Base-by-base conservation (phyloP, 1,140 invertebrate species). In the Popillia japonica region DNA sequence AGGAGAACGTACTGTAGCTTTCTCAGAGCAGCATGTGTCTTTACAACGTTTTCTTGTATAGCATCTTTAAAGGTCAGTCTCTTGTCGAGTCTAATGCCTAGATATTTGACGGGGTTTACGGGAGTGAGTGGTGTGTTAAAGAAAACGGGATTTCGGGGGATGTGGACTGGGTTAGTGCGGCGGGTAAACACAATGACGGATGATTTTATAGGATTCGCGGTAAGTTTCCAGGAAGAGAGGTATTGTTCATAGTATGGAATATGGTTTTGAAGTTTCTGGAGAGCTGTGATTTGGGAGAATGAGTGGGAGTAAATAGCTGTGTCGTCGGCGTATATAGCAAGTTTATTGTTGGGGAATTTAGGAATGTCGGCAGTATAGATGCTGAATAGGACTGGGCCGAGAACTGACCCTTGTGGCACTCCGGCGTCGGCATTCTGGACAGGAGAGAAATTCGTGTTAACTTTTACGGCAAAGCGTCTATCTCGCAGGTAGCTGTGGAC, bases 171-270 rank as follows among this genome's bases (percentile, higher is more conserved):
- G 23, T n/a, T 3, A 0, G 2, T 61, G 3, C 22, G 8, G 20
- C 74, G 23, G 0, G 72, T 34, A 14, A 77, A 74, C 6, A 76
- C n/a, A 11, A 77, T 73, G n/a, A 72, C 20, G 44, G 72, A 72
- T 6, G 79, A 76, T 82, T 85, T 85, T 22, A 40, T 10, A n/a
- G 83, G 40, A 55, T 85, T 84, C 3, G 82, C 64, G 74, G 61
- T 75, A 9, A 85, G 79, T 44, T 76, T 77, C 81, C 83, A 85
- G 55, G 79, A 78, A 10, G 61, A 55, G 14, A 80, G 61, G 80
- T 82, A 83, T 3, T 78, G 10, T 17, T 79, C 59, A 9, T 80
- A 59, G 17, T 7, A n/a, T 2, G 40, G 40, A 0, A 81, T 64
- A 11, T 80, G 74, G 11, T 72, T 44, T 78, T 83, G 78, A 6